phyloP scores from a whole-genome alignment of 2,888 invertebrate species.

The Meliscaeva auricollis region DNA sequence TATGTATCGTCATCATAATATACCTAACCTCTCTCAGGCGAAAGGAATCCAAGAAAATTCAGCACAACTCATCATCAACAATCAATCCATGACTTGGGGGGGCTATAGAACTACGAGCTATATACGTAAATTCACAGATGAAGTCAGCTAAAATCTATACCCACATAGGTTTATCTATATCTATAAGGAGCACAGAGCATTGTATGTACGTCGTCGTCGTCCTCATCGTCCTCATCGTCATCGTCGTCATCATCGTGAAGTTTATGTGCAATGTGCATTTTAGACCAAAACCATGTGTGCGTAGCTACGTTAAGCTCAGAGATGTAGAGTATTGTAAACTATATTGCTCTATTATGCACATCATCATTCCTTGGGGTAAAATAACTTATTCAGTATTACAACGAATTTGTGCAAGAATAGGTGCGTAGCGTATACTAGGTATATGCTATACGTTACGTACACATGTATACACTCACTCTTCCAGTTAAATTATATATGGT shows the following conservation, averaged over 20 bases:
- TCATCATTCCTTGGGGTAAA: conserved; percentile 1
- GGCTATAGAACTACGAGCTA: not conserved
- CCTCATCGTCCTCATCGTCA: not conserved
- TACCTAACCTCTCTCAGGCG: not conserved
- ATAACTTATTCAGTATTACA: conserved; percentile 27
- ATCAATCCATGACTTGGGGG: conserved; percentile 19
- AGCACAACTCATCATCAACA: conserved; percentile 19
- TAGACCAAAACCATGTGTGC: conserved; percentile 1
- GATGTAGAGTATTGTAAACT: conserved; percentile 15
- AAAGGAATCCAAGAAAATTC: not conserved
- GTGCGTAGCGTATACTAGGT: too few relatives aligned
- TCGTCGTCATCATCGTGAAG: too few relatives aligned
- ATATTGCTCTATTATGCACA: conserved; percentile 7
- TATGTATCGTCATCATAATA: not conserved
- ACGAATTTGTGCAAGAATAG: conserved; percentile 10
- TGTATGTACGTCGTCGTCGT: too few relatives aligned
- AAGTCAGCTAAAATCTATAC: not conserved
- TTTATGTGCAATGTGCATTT: not conserved
- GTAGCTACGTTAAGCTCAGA: not conserved
- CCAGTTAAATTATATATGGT: too few relatives aligned
- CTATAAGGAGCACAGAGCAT: not conserved
- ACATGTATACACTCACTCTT: not conserved
- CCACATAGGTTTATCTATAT: not conserved
- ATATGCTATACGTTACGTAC: too few relatives aligned
- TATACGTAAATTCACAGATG: conserved; percentile 1